Conservation (phyloP, 2,888 invertebrate species). For the Octodonta nipae region DNA sequence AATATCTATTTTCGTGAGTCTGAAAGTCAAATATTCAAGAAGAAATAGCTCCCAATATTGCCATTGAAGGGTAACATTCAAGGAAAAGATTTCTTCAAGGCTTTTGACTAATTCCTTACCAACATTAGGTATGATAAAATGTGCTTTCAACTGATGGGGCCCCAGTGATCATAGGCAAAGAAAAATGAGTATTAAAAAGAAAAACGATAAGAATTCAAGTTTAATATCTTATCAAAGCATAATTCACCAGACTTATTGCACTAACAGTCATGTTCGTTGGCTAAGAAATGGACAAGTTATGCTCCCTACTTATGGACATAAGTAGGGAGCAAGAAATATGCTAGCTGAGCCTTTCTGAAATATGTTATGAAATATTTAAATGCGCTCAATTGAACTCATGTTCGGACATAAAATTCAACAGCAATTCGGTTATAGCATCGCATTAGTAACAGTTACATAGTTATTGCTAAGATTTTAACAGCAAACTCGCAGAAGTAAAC, state of each 20-base stretch:
- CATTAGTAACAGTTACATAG: too few relatives aligned
- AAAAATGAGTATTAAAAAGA: constrained; percentile 4
- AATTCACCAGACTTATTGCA: constrained; percentile 16
- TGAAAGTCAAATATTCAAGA: constrained; percentile 15
- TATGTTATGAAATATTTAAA: constrained; percentile 3
- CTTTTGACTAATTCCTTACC: constrained; percentile 8
- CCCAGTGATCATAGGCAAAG: constrained; percentile 5
- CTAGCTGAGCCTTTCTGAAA: constrained; percentile 4
- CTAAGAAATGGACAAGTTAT: constrained; percentile 17
- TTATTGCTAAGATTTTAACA: too few relatives aligned
- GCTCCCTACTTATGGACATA: constrained; percentile 18
- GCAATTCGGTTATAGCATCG: too few relatives aligned
- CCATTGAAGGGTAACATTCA: constrained; percentile 10
- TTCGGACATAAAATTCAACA: too few relatives aligned
- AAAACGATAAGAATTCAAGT: constrained; percentile 5
- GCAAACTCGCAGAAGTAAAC: too few relatives aligned
- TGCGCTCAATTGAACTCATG: too few relatives aligned
- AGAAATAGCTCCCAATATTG: constrained; percentile 18
- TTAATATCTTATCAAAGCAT: constrained; percentile 5
- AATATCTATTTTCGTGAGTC: constrained; percentile 18
- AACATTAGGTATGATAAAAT: constrained; percentile 12
- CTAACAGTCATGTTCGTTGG: constrained; percentile 18
- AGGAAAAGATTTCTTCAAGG: constrained; percentile 10
- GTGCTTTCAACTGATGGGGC: constrained; percentile 6
- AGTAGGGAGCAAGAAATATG: constrained; percentile 14